These are phyloP conservation scores for Equus quagga DNA, from an alignment of 2,113 vertebrate genomes.

Conservation along the genomic window DNA sequence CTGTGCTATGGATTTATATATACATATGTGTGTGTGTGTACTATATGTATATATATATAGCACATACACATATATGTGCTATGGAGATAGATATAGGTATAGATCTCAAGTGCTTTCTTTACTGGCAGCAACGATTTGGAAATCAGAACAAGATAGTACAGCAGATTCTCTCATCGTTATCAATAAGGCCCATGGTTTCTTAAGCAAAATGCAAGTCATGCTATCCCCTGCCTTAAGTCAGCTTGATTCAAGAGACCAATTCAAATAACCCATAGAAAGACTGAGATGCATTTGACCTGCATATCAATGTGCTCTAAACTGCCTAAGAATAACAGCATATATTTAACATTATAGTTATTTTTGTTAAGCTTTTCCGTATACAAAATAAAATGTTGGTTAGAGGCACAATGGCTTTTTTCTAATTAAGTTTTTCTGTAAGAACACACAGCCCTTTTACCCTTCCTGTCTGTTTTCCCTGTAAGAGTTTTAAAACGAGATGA, in stretches of 20 bases:
- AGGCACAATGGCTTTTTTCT: background rate
- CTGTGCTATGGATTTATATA: background rate
- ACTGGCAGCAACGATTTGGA: background rate
- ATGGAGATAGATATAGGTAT: background rate
- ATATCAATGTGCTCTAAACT: background rate
- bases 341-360: background rate
- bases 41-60: too few relatives aligned
- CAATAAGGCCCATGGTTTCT: background rate
- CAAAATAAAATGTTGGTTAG: background rate
- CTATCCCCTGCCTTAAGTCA: background rate
- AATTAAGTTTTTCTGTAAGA: constrained; percentile 8
- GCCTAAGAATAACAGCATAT: background rate
- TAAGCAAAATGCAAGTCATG: constrained; percentile 25
- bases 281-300: background rate
- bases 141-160: background rate
- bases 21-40: too few relatives aligned
- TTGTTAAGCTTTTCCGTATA: background rate
- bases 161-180: background rate
- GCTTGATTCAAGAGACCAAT: background rate
- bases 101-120: background rate
- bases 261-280: background rate
- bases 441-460: background rate
- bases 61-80: background rate
- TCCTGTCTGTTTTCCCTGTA: background rate
- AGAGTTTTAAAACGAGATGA: background rate